A percentile compares a stretch with the other conserved stretches of the same genome.
These are phyloP conservation scores for Poeciliopsis retropinna DNA, from an alignment of 2,113 vertebrate species.

Conservation along the genomic window DNA sequence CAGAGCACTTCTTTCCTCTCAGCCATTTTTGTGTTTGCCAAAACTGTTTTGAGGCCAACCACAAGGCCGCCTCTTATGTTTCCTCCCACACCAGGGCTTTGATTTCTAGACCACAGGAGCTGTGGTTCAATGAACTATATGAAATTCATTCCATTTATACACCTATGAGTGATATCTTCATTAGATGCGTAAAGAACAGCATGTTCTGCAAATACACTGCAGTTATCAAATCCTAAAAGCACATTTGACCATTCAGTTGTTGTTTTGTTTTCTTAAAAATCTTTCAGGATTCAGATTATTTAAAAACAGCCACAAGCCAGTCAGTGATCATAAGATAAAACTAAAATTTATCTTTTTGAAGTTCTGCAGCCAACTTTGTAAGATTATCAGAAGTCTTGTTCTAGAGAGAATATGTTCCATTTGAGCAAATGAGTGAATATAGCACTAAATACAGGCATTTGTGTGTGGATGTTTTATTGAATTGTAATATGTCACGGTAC, in stretches of 20 bases:
- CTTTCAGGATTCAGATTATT: not conserved
- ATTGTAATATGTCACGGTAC: not conserved
- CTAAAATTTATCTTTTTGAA: not conserved
- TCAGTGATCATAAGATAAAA: not conserved
- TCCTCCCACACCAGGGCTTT: slow-evolving; percentile 32
- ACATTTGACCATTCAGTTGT: slow-evolving; percentile 8
- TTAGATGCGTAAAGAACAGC: slow-evolving; percentile 2
- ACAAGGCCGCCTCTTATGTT: slow-evolving; percentile 27
- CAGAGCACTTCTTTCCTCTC: slow-evolving; percentile 18
- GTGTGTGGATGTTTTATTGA: not conserved
- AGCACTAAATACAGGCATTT: not conserved
- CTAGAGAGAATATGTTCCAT: not conserved
- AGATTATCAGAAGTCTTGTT: not conserved
- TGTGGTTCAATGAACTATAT: not conserved
- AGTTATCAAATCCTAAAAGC: not conserved
- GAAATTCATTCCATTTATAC: slow-evolving; percentile 12
- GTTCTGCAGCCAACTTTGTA: not conserved
- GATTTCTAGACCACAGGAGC: slow-evolving; percentile 5
- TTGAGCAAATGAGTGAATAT: not conserved
- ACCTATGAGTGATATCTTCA: not conserved
- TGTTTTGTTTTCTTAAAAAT: not conserved
- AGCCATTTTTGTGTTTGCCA: slow-evolving; percentile 35
- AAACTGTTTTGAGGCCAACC: slow-evolving; percentile 31
- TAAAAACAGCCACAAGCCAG: not conserved
- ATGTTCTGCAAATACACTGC: not conserved